Percentiles rank a stretch among this genome's conserved stretches.
phyloP scores from a whole-genome alignment of 2,797 vertebrate species.

The Poeciliopsis paucimaculata region DNA sequence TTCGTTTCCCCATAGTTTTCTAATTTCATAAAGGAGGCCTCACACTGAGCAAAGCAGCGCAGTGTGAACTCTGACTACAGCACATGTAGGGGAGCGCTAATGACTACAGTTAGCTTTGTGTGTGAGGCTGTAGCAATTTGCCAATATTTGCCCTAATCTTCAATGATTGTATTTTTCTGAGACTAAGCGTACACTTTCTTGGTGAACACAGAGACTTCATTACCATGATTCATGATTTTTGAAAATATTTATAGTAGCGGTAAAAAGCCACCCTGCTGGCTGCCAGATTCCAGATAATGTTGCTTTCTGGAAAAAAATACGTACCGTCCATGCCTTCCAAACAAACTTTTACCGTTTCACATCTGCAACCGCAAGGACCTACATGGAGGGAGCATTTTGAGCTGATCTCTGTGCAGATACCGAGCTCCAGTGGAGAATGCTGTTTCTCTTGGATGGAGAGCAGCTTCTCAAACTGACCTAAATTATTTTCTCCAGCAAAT shows the following conservation, averaged over 20 bases:
- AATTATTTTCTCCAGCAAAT: constrained; percentile 51
- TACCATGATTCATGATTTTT: not conserved
- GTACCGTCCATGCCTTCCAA: not conserved
- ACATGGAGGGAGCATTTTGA: constrained; percentile 23
- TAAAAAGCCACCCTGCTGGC: constrained; percentile 22
- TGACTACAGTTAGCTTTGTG: constrained; percentile 50
- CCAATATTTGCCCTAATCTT: constrained; percentile 70
- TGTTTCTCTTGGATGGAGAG: constrained; percentile 65
- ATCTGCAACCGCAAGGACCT: constrained; percentile 10
- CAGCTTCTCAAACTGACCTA: constrained; percentile 70
- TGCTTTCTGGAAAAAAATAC: constrained; percentile 10
- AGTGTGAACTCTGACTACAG: constrained; percentile 33
- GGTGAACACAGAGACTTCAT: constrained; percentile 19
- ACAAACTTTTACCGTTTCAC: constrained; percentile 16
- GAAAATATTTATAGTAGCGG: constrained; percentile 31
- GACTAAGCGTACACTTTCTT: constrained; percentile 25
- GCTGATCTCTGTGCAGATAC: constrained; percentile 64
- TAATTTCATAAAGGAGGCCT: constrained; percentile 35
- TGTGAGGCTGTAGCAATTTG: constrained; percentile 54
- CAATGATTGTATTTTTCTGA: constrained; percentile 60
- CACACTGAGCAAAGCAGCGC: constrained; percentile 18
- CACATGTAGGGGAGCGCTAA: constrained; percentile 50
- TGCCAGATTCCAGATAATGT: constrained; percentile 14
- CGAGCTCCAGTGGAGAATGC: constrained; percentile 33
- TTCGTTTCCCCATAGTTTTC: constrained; percentile 33